Evolutionary conservation across 2,113 vertebrate genomes (phyloP).

Genomic region (Lucifuga dentata): DNA sequence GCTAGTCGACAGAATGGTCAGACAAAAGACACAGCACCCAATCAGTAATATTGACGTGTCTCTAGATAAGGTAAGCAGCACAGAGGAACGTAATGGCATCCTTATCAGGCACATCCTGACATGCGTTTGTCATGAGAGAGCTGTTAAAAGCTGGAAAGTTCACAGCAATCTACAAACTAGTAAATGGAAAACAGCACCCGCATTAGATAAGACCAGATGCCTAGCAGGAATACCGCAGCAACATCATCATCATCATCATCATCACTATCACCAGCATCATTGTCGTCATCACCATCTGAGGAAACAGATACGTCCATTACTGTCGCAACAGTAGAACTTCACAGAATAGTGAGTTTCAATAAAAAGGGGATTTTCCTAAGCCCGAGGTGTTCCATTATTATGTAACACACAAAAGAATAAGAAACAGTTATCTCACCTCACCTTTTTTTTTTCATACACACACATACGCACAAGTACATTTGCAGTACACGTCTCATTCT

Average conservation of each 20-base stretch:
- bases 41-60: background rate
- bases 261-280: no score
- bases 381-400: slow-evolving; percentile 11
- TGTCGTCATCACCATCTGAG: no score
- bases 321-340: background rate
- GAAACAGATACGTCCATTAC: background rate
- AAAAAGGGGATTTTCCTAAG: slow-evolving; percentile 19
- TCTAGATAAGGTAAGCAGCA: slow-evolving; percentile 7
- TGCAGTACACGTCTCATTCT: no score
- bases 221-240: slow-evolving; percentile 35
- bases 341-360: background rate
- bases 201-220: slow-evolving; percentile 42
- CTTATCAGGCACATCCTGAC: slow-evolving; percentile 30
- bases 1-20: no score
- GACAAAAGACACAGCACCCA: no score
- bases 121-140: background rate
- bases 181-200: slow-evolving; percentile 32
- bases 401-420: background rate
- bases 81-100: slow-evolving; percentile 36
- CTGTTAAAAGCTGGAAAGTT: slow-evolving; percentile 3
- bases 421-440: no score
- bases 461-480: no score
- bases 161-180: slow-evolving; percentile 25
- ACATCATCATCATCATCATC: background rate
- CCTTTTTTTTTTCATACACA: no score